phyloP scores from a whole-genome alignment of 2,888 invertebrate species.

The Dyspetes luteomarginatus region DNA sequence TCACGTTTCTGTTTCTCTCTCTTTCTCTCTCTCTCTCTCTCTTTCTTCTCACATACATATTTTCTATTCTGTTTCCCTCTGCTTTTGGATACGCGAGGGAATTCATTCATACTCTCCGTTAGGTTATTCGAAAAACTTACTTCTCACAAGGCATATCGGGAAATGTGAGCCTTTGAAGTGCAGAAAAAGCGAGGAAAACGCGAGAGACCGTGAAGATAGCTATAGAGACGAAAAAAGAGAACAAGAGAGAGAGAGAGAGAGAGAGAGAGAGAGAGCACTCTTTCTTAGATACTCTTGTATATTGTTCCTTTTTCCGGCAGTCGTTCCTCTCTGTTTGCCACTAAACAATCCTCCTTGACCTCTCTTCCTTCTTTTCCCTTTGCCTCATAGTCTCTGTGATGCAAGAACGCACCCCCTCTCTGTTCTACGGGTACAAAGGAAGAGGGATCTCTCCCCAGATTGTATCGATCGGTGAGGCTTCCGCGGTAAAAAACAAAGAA shows the following conservation, averaged over 20 bases:
- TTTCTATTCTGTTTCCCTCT: constrained; percentile 3
- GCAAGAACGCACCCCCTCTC: background rate
- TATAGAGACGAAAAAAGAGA: background rate
- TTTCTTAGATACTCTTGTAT: constrained; percentile 21
- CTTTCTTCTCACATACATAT: constrained; percentile 1
- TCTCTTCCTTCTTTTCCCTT: constrained; percentile 1
- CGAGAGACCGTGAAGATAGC: background rate
- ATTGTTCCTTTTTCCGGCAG: constrained; percentile 23
- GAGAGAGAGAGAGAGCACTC: background rate
- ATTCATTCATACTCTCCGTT: constrained; percentile 26
- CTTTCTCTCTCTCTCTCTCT: background rate
- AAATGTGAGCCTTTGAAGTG: constrained; percentile 20
- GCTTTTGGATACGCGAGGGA: constrained; percentile 6
- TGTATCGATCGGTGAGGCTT: background rate
- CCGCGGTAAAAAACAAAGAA: background rate
- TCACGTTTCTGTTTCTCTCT: constrained; percentile 7
- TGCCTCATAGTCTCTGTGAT: background rate
- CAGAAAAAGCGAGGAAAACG: background rate
- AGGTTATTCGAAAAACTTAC: background rate
- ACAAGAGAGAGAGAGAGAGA: background rate
- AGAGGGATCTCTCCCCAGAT: background rate
- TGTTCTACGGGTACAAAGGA: background rate
- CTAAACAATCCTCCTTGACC: constrained; percentile 43
- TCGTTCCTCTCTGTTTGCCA: constrained; percentile 4
- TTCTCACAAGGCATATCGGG: background rate